These are phyloP conservation scores for Aplocera efformata DNA, from an alignment of 2,888 invertebrate genomes.

Conservation along the genomic window DNA sequence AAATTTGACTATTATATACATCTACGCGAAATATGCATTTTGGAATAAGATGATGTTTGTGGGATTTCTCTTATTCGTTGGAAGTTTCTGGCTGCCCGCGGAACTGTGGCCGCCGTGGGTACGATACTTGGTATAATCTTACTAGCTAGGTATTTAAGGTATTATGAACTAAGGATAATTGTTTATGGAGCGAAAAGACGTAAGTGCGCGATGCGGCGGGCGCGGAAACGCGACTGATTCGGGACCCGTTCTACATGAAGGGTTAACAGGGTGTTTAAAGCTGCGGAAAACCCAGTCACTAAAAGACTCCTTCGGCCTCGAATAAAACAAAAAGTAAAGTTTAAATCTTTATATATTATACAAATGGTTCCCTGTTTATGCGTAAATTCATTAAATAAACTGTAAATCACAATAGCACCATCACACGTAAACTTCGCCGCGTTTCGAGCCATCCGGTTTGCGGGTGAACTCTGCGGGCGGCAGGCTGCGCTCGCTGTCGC, in stretches of 20 bases:
- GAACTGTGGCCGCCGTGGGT: constrained; percentile 3
- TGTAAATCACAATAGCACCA: constrained; percentile 4
- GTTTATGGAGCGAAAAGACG: neutral
- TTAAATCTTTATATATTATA: constrained; percentile 53
- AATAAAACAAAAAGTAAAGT: constrained; percentile 41
- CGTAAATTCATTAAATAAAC: constrained; percentile 42
- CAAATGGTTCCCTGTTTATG: constrained; percentile 67
- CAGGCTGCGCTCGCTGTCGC: constrained; percentile 55
- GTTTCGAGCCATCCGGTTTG: constrained; percentile 57
- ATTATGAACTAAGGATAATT: no score
- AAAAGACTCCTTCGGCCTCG: constrained; percentile 5
- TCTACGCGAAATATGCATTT: neutral
- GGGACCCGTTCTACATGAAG: neutral
- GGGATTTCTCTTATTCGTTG: neutral
- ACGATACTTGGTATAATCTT: neutral
- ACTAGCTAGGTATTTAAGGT: no score
- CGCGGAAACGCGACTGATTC: constrained; percentile 6
- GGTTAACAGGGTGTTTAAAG: constrained; percentile 10
- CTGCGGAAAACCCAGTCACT: neutral
- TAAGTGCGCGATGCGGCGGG: neutral
- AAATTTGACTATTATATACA: neutral
- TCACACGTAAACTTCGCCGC: constrained; percentile 72
- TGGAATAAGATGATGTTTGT: constrained; percentile 1
- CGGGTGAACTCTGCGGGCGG: constrained; percentile 49
- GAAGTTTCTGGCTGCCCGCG: neutral